Evolutionary conservation across 30 jellyfish, hydroid and myxozoan species (phyloP).

Genomic region (Hydra vulgaris): DNA sequence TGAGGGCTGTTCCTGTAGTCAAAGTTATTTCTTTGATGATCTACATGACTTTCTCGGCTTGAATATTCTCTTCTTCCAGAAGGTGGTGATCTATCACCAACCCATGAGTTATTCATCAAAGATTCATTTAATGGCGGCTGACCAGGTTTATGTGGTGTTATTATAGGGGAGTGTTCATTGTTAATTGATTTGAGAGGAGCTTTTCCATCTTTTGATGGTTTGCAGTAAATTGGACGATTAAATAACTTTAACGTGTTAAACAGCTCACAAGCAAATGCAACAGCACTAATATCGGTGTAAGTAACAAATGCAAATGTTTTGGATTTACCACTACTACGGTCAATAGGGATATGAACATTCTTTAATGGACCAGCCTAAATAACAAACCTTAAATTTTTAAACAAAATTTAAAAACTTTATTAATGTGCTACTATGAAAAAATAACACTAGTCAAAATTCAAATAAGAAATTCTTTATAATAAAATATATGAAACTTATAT

Average conservation of each 20-base stretch:
- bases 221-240: conserved; percentile 65
- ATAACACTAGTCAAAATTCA: too few species aligned
- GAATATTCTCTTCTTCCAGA: conserved; percentile 1
- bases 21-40: not conserved
- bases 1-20: not conserved
- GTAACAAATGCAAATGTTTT: conserved; percentile 59
- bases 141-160: not conserved
- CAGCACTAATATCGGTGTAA: conserved; percentile 60
- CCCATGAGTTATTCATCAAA: not conserved
- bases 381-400: not conserved
- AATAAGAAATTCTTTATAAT: too few species aligned
- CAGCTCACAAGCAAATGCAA: conserved; percentile 71
- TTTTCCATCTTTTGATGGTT: conserved; percentile 44
- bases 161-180: not conserved
- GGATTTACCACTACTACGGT: conserved; percentile 56
- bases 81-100: not conserved
- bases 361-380: conserved; percentile 85
- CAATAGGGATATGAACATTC: conserved; percentile 58
- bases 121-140: not conserved
- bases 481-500: too few species aligned
- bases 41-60: not conserved
- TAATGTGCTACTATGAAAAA: too few species aligned
- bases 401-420: not conserved
- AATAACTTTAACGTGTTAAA: conserved; percentile 44
- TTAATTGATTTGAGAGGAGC: not conserved